Percentiles rank a stretch among this genome's conserved stretches.
Evolutionary conservation across 2,113 vertebrate species (phyloP).

Genomic region (Heterotis niloticus): DNA sequence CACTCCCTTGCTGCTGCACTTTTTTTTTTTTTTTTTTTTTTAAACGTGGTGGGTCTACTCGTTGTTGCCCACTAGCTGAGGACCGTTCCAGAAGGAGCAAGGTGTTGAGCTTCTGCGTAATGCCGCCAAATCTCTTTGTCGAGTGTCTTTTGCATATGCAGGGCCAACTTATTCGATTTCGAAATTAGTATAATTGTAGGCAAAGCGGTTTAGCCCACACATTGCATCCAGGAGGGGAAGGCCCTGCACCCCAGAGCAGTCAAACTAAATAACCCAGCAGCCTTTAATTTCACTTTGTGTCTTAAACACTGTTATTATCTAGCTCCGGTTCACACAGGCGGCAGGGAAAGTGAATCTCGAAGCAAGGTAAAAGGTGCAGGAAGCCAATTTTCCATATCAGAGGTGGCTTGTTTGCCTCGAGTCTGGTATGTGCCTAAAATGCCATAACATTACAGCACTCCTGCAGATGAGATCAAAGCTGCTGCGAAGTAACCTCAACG

Average conservation of each 20-base stretch:
- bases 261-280: constrained; percentile 27
- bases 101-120: constrained; percentile 44
- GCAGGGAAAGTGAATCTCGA: constrained; percentile 33
- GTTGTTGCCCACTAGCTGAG: constrained; percentile 34
- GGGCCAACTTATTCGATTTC: constrained; percentile 57
- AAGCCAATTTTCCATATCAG: constrained; percentile 62
- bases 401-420: constrained; percentile 62
- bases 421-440: constrained; percentile 63
- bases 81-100: constrained; percentile 34
- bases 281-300: constrained; percentile 43
- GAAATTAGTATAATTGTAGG: constrained; percentile 63
- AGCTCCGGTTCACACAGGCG: constrained; percentile 38
- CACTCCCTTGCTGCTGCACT: not conserved
- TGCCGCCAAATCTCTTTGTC: constrained; percentile 45
- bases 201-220: constrained; percentile 64
- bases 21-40: constrained; percentile 10
- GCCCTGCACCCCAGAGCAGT: constrained; percentile 23
- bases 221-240: constrained; percentile 50
- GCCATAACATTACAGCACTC: constrained; percentile 64
- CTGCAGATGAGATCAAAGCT: constrained; percentile 70
- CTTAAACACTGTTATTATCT: constrained; percentile 46
- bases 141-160: constrained; percentile 50
- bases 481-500: constrained; percentile 53
- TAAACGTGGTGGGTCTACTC: too few relatives aligned
- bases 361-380: constrained; percentile 59